phyloP scores from a whole-genome alignment of 2,888 invertebrate genomes.

The Thereva unica region DNA sequence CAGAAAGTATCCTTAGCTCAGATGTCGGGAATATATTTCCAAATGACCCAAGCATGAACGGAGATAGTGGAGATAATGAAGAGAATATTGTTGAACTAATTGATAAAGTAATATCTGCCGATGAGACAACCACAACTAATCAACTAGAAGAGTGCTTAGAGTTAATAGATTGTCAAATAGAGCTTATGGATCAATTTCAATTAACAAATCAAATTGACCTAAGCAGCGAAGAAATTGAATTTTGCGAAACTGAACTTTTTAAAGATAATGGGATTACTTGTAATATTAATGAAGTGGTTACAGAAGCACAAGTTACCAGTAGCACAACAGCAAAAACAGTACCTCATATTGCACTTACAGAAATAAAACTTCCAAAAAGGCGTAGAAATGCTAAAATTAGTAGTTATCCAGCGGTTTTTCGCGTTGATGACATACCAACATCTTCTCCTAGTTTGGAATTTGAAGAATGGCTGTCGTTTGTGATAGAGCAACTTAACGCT shows the following conservation, averaged over 20 bases:
- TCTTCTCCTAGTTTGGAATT: slow-evolving; percentile 58
- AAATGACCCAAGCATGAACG: slow-evolving; percentile 1
- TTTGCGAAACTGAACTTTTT: slow-evolving; percentile 44
- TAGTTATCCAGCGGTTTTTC: background rate
- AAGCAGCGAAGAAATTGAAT: slow-evolving; percentile 49
- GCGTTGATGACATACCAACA: background rate
- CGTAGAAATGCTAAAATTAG: slow-evolving; percentile 6
- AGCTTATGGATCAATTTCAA: slow-evolving; percentile 55
- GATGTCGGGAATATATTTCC: slow-evolving; percentile 47
- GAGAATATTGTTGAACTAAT: slow-evolving; percentile 21
- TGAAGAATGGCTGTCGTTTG: slow-evolving; percentile 73
- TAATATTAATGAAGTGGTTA: slow-evolving; percentile 2
- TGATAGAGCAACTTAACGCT: slow-evolving; percentile 77
- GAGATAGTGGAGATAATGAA: background rate
- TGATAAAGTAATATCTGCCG: too few relatives aligned
- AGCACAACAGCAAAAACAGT: slow-evolving; percentile 33
- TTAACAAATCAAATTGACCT: slow-evolving; percentile 54
- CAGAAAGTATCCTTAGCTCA: slow-evolving; percentile 50
- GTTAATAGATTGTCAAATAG: slow-evolving; percentile 54
- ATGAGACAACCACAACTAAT: slow-evolving; percentile 36
- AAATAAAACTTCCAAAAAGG: background rate
- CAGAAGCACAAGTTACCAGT: slow-evolving; percentile 39
- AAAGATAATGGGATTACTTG: slow-evolving; percentile 47
- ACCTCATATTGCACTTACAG: slow-evolving; percentile 6
- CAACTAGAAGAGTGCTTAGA: slow-evolving; percentile 46